phyloP scores from a whole-genome alignment of 2,113 vertebrate genomes.

The Oenanthe melanoleuca region DNA sequence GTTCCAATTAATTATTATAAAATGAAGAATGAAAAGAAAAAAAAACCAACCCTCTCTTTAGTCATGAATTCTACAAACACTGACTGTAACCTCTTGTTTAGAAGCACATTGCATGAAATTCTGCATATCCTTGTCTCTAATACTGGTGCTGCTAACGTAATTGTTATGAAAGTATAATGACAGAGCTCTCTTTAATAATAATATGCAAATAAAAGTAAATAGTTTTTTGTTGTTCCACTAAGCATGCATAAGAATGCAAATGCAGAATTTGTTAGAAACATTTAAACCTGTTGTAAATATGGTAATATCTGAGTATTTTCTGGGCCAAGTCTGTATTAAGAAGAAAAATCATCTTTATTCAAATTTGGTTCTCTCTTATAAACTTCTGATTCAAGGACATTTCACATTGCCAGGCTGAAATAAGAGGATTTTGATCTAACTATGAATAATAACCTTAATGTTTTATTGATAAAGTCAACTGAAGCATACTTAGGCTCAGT shows the following conservation, averaged over 20 bases:
- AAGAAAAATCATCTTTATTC: neutral
- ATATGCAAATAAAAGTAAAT: neutral
- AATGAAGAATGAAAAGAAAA: constrained; percentile 10
- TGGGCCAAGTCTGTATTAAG: neutral
- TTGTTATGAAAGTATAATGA: neutral
- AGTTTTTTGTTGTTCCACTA: constrained; percentile 7
- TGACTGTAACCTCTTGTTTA: neutral
- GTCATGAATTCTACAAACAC: neutral
- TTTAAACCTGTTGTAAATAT: constrained; percentile 3
- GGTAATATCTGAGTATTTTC: neutral
- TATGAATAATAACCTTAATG: neutral
- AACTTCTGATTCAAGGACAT: neutral
- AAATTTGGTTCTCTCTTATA: neutral
- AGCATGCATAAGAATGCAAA: neutral
- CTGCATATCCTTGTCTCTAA: neutral
- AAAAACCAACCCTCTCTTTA: neutral
- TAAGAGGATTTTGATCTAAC: neutral
- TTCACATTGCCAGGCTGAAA: neutral
- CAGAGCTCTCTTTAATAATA: neutral
- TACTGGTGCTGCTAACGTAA: neutral
- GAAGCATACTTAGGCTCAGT: neutral
- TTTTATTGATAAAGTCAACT: neutral
- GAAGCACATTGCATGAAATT: neutral
- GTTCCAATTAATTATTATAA: constrained; percentile 54
- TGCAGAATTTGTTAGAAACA: neutral